Conservation (phyloP, 2,888 invertebrate genomes). For the Fragum whitleyi region DNA sequence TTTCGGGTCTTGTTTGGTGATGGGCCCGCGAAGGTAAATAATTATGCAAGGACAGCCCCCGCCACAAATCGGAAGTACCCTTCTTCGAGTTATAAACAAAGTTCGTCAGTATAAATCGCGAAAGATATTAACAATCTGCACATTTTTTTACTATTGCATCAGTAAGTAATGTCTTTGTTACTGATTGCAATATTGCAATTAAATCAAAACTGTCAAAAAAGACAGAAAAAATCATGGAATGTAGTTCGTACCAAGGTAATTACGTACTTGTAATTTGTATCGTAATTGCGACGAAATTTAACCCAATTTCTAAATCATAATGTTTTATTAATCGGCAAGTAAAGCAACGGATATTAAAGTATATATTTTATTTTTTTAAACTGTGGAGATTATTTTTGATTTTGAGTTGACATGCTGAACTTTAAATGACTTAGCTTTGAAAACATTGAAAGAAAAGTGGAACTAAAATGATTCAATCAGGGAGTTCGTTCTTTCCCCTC, state of each 20-base stretch:
- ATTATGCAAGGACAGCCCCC: not conserved
- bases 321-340: no score
- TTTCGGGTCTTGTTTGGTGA: not conserved
- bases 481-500: no score
- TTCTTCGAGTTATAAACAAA: not conserved
- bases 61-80: not conserved
- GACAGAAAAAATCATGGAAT: not conserved
- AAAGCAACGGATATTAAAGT: no score
- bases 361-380: no score
- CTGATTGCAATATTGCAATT: conserved; percentile 5
- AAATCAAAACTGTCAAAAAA: not conserved
- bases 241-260: not conserved
- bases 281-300: not conserved
- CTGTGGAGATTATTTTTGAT: no score
- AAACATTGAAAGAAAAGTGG: no score
- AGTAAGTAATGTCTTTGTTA: not conserved
- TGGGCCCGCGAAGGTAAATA: not conserved
- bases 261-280: not conserved
- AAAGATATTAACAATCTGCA: not conserved
- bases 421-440: no score
- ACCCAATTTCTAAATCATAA: not conserved
- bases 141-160: not conserved
- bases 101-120: not conserved
- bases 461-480: no score
- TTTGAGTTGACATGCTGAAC: no score